Base-by-base conservation (phyloP, 2,797 vertebrate species). In the Aeoliscus strigatus region DNA sequence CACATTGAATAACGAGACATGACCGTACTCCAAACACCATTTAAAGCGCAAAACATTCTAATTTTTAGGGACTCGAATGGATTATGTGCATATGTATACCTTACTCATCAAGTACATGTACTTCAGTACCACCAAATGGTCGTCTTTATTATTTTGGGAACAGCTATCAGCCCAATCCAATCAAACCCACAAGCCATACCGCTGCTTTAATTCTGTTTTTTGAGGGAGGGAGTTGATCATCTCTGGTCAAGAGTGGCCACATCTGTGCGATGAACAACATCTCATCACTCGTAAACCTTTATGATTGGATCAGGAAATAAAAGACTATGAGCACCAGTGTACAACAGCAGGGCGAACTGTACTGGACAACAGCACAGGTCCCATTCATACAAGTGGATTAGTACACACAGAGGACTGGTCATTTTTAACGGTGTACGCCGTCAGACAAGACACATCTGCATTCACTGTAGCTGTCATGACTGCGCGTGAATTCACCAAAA, bases 221-320 rank as follows among this genome's bases (percentile, higher is more conserved):
- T 57, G n/a, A 32, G 1, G 1, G 8, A 24, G 33, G 16, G 18
- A 45, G 39, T 36, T 55, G 38, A 69, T 66, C 56, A 39, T 68
- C 42, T 60, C 30, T 49, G 27, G 47, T 55, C 36, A 13, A 52
- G 66, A 81, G 67, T 60, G 70, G 60, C 38, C 58, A 61, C 81
- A 84, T 86, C 80, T 85, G 83, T 73, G 66, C 61, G 63, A 71
- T 75, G 67, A 77, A 65, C 17, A 52, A 49, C 47, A 60, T 72
- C 72, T 70, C 61, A 55, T 73, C 55, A 68, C 58, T 42, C 46
- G 43, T 81, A 73, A 84, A 66, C 77, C 62, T 52, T 42, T 44
- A 24, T 79, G 82, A 88, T 81, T 81, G 77, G 81, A 86, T 82
- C 45, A 39, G 15, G 18, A 46, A 50, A 52, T 54, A 29, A 64